These are phyloP conservation scores for Syngnathoides biaculeatus DNA, from an alignment of 2,113 vertebrate genomes.

Conservation along the genomic window DNA sequence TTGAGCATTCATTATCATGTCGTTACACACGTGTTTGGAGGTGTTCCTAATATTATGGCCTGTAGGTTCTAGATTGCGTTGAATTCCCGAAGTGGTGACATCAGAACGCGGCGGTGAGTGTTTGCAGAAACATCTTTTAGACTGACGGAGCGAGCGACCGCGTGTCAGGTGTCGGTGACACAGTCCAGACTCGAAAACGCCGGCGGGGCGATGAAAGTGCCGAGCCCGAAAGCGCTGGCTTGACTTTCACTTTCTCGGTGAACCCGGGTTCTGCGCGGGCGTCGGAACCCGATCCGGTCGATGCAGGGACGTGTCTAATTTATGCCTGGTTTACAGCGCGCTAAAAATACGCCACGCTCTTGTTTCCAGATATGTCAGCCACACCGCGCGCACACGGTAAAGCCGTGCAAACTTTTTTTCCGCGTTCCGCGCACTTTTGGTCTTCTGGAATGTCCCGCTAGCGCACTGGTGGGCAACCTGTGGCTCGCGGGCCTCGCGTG, in stretches of 20 bases:
- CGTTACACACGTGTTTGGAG: not conserved
- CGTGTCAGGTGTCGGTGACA: not conserved
- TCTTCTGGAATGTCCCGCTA: not conserved
- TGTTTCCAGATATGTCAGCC: slow-evolving; percentile 48
- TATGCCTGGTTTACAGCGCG: slow-evolving; percentile 31
- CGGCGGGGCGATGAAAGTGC: not conserved
- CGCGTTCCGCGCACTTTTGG: too few species aligned
- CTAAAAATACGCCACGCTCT: slow-evolving; percentile 66
- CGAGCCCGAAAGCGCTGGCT: not conserved
- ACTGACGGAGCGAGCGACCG: too few species aligned
- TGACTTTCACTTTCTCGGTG: not conserved
- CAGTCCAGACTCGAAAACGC: slow-evolving; percentile 3
- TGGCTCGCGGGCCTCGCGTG: not conserved
- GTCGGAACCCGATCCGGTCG: slow-evolving; percentile 27
- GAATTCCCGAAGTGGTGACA: not conserved
- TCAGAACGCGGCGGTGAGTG: too few species aligned
- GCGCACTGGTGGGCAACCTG: too few species aligned
- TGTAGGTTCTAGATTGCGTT: too few species aligned
- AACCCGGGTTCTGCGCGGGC: too few species aligned
- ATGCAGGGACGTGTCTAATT: slow-evolving; percentile 14
- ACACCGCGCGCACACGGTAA: slow-evolving; percentile 20
- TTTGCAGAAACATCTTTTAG: slow-evolving; percentile 6
- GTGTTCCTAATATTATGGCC: not conserved
- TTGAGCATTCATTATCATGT: too few species aligned
- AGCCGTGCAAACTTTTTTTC: not conserved